Base-by-base conservation (phyloP, 2,797 vertebrate species). In the Channa striata region DNA sequence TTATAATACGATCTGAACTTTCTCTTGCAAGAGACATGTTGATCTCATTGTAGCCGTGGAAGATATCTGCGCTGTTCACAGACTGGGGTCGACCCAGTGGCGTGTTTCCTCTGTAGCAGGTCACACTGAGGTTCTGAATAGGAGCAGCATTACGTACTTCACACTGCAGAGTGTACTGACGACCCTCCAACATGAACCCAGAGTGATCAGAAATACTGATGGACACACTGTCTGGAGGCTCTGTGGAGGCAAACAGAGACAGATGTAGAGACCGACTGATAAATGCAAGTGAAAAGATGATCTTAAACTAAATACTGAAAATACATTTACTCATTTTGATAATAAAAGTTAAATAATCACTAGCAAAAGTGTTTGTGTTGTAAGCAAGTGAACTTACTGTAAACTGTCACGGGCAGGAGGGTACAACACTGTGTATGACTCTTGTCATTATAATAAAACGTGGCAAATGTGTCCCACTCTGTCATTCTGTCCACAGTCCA, bases 221-320 rank as follows among this genome's bases (percentile, higher is more conserved):
- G 68, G 83, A 78, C 25, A 92, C 89, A 0, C 8, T 53, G 6
- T 83, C 75, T 36, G 91, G 91, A 83, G 72, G 87, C 54, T 92
- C 91, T 90, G 68, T 79, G 60, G 53, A 71, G 33, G 50, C 39
- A 48, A 2, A 53, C 25, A 39, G 7, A 50, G 13, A n/a, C 9
- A 60, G 30, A 21, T 6, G 10, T 11, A 39, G 11, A 39, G 37
- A 39, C 14, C 14, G 1, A 42, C 40, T 2, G 4, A 36, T 8
- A 36, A 11, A 36, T 9, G 34, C 11, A 36, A 36, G 8, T 36
- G 11, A 40, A 40, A 4, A 13, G 3, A 40, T 13, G 11, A 40
- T 11, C 13, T 0, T 6, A 42, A 7, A 4, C 40, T n/a, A n/a
- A 36, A 2, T 9, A 36, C 11, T 36, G 2, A 36, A 36, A 36